phyloP scores from a whole-genome alignment of 1,140 invertebrate species.

The Lasaia peninsularis region DNA sequence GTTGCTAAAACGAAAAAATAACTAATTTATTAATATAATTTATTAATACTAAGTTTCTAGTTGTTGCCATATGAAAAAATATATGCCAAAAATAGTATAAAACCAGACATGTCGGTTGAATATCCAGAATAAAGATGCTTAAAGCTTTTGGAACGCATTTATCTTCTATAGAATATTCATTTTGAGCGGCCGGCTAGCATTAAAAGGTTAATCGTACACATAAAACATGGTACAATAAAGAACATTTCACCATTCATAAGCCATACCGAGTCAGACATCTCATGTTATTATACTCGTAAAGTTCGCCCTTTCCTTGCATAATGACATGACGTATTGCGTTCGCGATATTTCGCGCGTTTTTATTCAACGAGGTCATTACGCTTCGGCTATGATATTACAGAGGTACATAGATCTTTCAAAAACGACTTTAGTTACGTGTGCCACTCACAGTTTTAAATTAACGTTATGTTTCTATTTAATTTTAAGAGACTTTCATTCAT shows the following conservation, averaged over 20 bases:
- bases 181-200: conserved; percentile 55
- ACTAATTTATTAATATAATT: no score
- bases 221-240: conserved; percentile 74
- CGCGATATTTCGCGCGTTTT: conserved; percentile 71
- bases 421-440: no score
- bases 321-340: conserved; percentile 75
- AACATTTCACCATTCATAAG: conserved; percentile 64
- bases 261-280: conserved; percentile 68
- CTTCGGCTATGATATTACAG: conserved; percentile 42
- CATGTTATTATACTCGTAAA: conserved; percentile 75
- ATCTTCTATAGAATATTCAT: conserved; percentile 52
- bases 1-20: no score
- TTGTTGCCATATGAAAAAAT: no score
- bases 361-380: conserved; percentile 65
- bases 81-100: background rate
- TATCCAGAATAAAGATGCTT: conserved; percentile 1
- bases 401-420: background rate
- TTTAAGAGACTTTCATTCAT: no score
- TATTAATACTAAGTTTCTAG: no score
- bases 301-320: conserved; percentile 75
- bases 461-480: no score
- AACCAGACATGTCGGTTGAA: background rate
- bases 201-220: conserved; percentile 77
- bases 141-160: conserved; percentile 19
- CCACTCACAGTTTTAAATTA: no score